Percentiles rank a stretch among this genome's conserved stretches.
phyloP scores from a whole-genome alignment of 2,113 vertebrate genomes.

The Urocolius indicus region DNA sequence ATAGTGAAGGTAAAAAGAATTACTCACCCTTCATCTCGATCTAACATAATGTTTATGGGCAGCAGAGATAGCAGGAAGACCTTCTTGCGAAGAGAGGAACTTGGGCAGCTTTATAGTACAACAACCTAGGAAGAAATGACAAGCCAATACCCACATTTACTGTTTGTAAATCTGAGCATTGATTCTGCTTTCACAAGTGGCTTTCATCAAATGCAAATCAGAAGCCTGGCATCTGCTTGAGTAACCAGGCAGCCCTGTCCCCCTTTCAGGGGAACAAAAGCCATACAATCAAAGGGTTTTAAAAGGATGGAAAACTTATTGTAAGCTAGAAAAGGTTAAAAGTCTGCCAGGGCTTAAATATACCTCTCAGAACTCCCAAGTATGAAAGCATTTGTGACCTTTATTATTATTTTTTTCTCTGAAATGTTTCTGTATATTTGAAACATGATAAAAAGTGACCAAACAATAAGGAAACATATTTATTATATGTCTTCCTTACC shows the following conservation, averaged over 20 bases:
- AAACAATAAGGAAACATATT: background rate
- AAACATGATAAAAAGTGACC: background rate
- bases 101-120: slow-evolving; percentile 62
- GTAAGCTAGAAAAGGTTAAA: slow-evolving; percentile 71
- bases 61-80: slow-evolving; percentile 13
- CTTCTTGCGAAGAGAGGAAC: slow-evolving; percentile 21
- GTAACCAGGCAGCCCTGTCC: slow-evolving; percentile 71
- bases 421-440: background rate
- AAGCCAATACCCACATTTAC: slow-evolving; percentile 66
- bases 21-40: slow-evolving; percentile 68
- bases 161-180: slow-evolving; percentile 72
- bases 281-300: slow-evolving; percentile 65
- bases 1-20: slow-evolving; percentile 10
- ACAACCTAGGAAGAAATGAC: slow-evolving; percentile 64
- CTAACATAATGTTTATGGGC: slow-evolving; percentile 43
- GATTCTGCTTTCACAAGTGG: slow-evolving; percentile 70
- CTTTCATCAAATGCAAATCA: slow-evolving; percentile 76
- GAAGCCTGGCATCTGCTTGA: slow-evolving; percentile 72
- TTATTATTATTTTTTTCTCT: background rate
- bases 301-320: slow-evolving; percentile 68
- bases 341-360: slow-evolving; percentile 63
- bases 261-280: slow-evolving; percentile 69
- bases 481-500: background rate
- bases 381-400: slow-evolving; percentile 29
- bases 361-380: slow-evolving; percentile 50